These are phyloP conservation scores for Cryptoblepharus egeriae DNA, from an alignment of 2,797 vertebrate genomes.

Conservation along the genomic window DNA sequence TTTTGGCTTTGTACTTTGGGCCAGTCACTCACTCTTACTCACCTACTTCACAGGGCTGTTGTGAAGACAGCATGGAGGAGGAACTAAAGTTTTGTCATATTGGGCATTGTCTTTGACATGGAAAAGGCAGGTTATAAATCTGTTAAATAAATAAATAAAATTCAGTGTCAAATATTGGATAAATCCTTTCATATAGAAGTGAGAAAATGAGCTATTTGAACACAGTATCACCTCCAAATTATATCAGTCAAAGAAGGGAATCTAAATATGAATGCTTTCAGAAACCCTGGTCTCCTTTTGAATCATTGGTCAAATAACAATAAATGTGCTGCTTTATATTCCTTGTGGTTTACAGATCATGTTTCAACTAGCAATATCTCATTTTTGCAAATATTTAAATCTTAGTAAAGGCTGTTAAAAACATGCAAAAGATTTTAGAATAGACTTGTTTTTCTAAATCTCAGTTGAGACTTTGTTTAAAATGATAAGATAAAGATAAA, in stretches of 20 bases:
- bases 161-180: not conserved
- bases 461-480: not conserved
- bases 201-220: not conserved
- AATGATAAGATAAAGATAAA: constrained; percentile 2
- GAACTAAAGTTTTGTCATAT: no score
- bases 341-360: not conserved
- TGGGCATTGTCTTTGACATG: no score
- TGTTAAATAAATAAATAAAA: no score
- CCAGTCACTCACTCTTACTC: no score
- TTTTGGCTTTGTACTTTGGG: no score
- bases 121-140: no score
- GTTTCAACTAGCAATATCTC: not conserved
- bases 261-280: not conserved
- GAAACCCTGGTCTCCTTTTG: not conserved
- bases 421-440: not conserved
- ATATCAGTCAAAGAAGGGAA: not conserved
- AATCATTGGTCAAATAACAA: not conserved
- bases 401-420: not conserved
- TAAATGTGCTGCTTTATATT: not conserved
- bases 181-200: not conserved
- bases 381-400: not conserved
- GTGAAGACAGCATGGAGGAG: no score
- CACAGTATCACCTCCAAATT: not conserved
- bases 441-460: not conserved
- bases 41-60: no score